phyloP scores from a whole-genome alignment of 2,888 invertebrate species.

The Pyrochroa serraticornis region DNA sequence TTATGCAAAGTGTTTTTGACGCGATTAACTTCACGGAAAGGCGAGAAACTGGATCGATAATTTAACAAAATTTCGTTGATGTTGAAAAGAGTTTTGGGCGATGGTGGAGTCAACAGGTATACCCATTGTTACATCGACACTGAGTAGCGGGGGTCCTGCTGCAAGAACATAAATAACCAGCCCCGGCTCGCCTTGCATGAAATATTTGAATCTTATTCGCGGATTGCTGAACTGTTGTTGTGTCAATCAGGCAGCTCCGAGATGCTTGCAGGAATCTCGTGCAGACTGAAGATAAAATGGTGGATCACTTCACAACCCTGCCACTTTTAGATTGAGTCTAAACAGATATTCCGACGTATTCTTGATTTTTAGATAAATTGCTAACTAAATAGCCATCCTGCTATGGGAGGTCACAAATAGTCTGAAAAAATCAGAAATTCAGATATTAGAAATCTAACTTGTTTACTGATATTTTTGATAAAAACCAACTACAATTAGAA shows the following conservation, averaged over 20 bases:
- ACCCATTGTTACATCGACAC: constrained; percentile 25
- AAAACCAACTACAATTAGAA: too few relatives aligned
- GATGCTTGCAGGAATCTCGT: neutral
- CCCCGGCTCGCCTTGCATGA: constrained; percentile 18
- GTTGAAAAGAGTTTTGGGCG: constrained; percentile 13
- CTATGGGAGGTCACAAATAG: too few relatives aligned
- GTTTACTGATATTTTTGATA: too few relatives aligned
- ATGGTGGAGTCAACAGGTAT: constrained; percentile 20
- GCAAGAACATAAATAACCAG: constrained; percentile 28
- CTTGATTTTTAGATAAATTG: too few relatives aligned
- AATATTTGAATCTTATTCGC: constrained; percentile 47
- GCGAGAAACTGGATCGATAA: too few relatives aligned
- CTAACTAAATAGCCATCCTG: too few relatives aligned
- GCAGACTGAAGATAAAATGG: constrained; percentile 9
- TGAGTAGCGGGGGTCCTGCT: constrained; percentile 26
- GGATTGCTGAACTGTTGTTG: constrained; percentile 49
- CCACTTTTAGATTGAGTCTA: too few relatives aligned
- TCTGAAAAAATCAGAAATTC: too few relatives aligned
- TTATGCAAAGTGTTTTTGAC: constrained; percentile 32
- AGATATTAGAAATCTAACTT: too few relatives aligned
- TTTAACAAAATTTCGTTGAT: too few relatives aligned
- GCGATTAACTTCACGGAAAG: constrained; percentile 1
- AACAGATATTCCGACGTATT: too few relatives aligned
- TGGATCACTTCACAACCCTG: constrained; percentile 2
- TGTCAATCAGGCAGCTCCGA: constrained; percentile 47